Evolutionary conservation across 2,797 vertebrate species (phyloP), one percentile per base, ranked within the genome.

Genomic region (Limnodromus scolopaceus): DNA sequence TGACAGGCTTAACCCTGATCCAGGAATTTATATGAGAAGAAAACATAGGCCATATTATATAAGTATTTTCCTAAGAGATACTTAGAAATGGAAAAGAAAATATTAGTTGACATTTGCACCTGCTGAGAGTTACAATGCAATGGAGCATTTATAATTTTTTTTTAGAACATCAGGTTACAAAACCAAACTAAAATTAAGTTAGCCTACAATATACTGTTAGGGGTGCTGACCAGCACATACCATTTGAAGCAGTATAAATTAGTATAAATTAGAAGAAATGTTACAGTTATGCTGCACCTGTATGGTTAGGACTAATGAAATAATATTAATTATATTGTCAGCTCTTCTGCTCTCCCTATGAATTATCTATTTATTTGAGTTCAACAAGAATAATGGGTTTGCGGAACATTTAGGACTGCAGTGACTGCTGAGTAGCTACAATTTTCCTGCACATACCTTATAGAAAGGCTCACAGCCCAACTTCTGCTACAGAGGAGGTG

Each of bases 261-360:
- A 54, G 27, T 30, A 84, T 57, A 74, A 87, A 63, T 68, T 43
- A 54, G 48, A 85, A 90, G 32, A 69, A 95, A 87, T 25, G 24
- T 28, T 79, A 53, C 34, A 48, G 60, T 84, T 84, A 54, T 4
- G 13, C 46, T 74, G n/a, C 25, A 82, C 82, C 41, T 94, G 34
- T 45, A 65, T 15, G 16, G 39, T 24, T 75, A 54, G 54, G 68
- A 81, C 38, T 76, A 63, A 45, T 23, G 72, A 72, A 92, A 82
- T 49, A 78, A 51, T 58, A 80, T 46, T 83, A 91, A 92, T 95
- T 95, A 76, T 64, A 45, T 12, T 93, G 94, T 89, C 92, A 96
- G 43, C 30, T 78, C n/a, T 81, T 80, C 83, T 18, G 24, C 24
- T 79, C 36, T 95, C 58, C 49, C 58, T 51, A 45, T 79, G 54